Conservation (phyloP, 1,140 invertebrate species). For the Trichoplusia ni region DNA sequence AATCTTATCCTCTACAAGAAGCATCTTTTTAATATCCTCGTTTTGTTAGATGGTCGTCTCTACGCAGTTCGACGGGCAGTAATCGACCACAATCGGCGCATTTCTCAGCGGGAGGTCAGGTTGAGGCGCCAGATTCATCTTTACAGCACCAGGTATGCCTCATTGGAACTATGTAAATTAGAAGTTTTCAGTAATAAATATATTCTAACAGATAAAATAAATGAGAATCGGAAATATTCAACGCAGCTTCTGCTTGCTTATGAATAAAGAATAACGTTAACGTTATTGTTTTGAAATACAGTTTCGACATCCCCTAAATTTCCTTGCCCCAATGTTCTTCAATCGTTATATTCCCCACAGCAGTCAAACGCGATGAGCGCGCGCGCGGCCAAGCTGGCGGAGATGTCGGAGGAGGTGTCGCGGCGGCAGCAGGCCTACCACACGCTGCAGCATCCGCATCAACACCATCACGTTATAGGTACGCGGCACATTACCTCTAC, state of each 20-base stretch:
- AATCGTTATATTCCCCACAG: background rate
- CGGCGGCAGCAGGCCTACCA: constrained; percentile 82
- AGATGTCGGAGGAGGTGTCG: constrained; percentile 92
- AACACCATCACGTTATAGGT: constrained; percentile 16
- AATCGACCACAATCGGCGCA: constrained; percentile 72
- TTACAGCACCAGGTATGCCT: constrained; percentile 61
- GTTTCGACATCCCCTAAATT: too few relatives aligned
- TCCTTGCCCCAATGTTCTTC: too few relatives aligned
- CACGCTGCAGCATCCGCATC: background rate
- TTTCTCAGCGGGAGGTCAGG: constrained; percentile 48
- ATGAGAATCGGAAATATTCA: too few relatives aligned
- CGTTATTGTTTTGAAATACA: too few relatives aligned
- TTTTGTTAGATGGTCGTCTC: constrained; percentile 66
- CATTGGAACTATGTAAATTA: too few relatives aligned
- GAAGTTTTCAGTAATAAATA: too few relatives aligned
- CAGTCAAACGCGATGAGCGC: constrained; percentile 49
- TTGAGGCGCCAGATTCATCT: constrained; percentile 43
- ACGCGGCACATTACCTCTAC: background rate
- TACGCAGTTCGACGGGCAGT: constrained; percentile 67
- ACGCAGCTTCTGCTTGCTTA: too few relatives aligned
- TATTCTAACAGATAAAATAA: too few relatives aligned
- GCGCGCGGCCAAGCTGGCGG: constrained; percentile 87
- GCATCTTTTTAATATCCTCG: constrained; percentile 12
- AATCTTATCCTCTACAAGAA: too few relatives aligned
- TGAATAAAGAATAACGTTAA: too few relatives aligned